Conservation (phyloP, 1,140 invertebrate genomes). For the Spodoptera litura region DNA sequence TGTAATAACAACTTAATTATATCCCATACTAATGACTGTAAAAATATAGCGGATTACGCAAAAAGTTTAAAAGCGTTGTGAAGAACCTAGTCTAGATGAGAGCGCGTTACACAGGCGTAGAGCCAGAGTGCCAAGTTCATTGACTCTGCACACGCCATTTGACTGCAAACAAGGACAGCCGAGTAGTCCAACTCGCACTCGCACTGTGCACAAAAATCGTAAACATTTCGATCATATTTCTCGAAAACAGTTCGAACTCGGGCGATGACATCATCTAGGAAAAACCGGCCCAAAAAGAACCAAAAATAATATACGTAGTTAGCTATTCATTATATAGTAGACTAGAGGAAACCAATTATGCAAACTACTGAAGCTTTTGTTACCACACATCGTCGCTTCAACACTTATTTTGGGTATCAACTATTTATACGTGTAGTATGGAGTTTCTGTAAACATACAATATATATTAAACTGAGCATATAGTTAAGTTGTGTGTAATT, state of each 20-base stretch:
- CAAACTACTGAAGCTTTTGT: conserved; percentile 11
- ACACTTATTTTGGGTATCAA: neutral
- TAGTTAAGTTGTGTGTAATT: too few relatives aligned
- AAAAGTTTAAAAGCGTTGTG: conserved; percentile 10
- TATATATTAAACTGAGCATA: too few relatives aligned
- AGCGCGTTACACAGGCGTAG: conserved; percentile 11
- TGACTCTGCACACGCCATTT: conserved; percentile 61
- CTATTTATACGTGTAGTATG: neutral
- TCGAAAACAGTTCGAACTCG: neutral
- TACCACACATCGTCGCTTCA: neutral
- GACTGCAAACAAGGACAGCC: conserved; percentile 55
- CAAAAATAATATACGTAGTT: neutral
- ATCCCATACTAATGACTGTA: neutral
- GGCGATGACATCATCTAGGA: conserved; percentile 14
- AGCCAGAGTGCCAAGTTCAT: conserved; percentile 57
- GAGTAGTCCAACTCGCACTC: neutral
- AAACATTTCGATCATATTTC: conserved; percentile 4
- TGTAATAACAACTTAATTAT: conserved; percentile 21
- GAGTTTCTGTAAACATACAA: too few relatives aligned
- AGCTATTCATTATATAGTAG: neutral
- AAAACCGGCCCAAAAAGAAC: conserved; percentile 14
- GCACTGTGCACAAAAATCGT: conserved; percentile 4
- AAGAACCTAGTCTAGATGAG: conserved; percentile 34
- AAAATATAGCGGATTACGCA: conserved; percentile 6
- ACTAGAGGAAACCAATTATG: neutral